Evolutionary conservation across 2,797 vertebrate genomes (phyloP), one percentile per base, ranked within the genome.

Genomic region (Labeo calbasu): DNA sequence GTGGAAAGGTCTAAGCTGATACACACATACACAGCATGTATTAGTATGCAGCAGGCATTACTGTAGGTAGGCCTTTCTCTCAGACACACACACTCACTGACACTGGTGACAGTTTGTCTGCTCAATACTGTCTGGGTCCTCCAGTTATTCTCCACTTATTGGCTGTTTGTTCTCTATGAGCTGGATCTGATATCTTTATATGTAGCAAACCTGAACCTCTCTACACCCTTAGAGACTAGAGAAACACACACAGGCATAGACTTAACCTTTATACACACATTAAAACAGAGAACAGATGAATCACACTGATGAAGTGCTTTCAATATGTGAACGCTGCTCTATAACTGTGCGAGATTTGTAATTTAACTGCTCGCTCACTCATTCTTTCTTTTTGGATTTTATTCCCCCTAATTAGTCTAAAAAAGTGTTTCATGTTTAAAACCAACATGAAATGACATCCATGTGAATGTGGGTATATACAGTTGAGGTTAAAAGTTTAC

Each of bases 31-130:
- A 66, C 71, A 75, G 23, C 17, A 83, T 81, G 76, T 87, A 78
- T 92, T 91, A 86, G 87, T 89, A 92, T 94, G 92, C 88, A 88
- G 88, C 84, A 85, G 88, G 82, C 89, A 76, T 9, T 11, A 82
- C 84, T 84, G 53, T 65, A 89, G 76, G 59, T n/a, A 21, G 59
- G 90, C 25, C 87, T 83, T 51, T 65, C 28, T 88, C 79, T 77
- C 53, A 46, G 88, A 85, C 43, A n/a, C 79, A 79, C 59, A 50
- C 88, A 85, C n/a, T n/a, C 40, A 28, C 61, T 50, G 46, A 85
- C 14, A 5, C 79, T 84, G 85, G 70, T 77, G 68, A 79, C 83
- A 79, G 32, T 65, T 73, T 89, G 75, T 79, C 87, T 89, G 81
- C 82, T 87, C 83, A 80, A 81, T 85, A 83, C 75, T 77, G 81